Evolutionary conservation across 2,113 vertebrate species (phyloP).

Genomic region (Naja naja): DNA sequence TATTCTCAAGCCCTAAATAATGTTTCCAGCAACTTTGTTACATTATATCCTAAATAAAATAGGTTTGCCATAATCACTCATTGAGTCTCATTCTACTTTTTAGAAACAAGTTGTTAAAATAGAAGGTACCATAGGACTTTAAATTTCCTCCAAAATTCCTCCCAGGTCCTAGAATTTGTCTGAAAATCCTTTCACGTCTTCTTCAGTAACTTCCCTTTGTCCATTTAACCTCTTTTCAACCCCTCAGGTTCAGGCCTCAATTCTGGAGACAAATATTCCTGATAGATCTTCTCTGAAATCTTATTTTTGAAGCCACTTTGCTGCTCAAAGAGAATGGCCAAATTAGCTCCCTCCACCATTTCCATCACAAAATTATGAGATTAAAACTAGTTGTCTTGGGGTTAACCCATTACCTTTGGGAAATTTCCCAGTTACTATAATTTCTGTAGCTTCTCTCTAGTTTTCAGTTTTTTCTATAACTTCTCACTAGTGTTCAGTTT

Average conservation of each 20-base stretch:
- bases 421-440: background rate
- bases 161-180: background rate
- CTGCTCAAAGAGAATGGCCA: background rate
- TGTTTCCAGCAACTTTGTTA: background rate
- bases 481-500: background rate
- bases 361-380: background rate
- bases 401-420: background rate
- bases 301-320: background rate
- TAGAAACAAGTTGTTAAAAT: background rate
- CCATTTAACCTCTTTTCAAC: background rate
- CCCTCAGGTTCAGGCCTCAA: background rate
- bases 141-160: background rate
- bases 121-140: background rate
- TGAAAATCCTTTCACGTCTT: background rate
- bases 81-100: background rate
- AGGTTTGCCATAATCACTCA: background rate
- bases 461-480: background rate
- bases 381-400: background rate
- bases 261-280: background rate
- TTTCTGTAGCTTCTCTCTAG: background rate
- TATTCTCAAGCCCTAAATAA: rapidly evolving
- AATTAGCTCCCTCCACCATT: background rate
- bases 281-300: background rate
- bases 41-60: background rate
- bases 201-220: background rate